Percentiles rank a stretch among this genome's conserved stretches.
These are phyloP conservation scores for Cetonia aurata DNA, from an alignment of 2,888 invertebrate genomes.

Conservation along the genomic window DNA sequence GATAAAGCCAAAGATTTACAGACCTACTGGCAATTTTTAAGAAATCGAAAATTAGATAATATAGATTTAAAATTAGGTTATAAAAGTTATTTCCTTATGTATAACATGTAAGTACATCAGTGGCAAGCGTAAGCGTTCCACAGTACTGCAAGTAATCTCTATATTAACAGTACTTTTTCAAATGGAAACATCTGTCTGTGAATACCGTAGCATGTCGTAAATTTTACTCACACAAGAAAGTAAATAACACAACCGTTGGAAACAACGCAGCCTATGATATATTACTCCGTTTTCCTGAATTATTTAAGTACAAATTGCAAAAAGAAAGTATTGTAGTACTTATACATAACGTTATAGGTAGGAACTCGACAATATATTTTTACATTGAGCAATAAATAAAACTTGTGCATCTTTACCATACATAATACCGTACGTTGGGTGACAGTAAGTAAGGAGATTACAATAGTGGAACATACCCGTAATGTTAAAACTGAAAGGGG, in stretches of 20 bases:
- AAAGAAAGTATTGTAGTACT: background rate
- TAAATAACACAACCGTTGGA: background rate
- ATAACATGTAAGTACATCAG: no score
- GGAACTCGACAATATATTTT: constrained; percentile 12
- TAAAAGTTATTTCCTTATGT: no score
- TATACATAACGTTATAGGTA: background rate
- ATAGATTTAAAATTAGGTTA: no score
- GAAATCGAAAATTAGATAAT: no score
- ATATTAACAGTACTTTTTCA: background rate
- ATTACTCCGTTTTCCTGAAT: constrained; percentile 7
- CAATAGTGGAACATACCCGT: background rate
- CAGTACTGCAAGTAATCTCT: background rate
- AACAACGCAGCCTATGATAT: background rate
- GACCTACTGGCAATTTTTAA: no score
- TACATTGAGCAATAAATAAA: constrained; percentile 1
- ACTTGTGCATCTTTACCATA: background rate
- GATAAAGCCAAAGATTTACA: no score
- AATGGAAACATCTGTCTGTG: constrained; percentile 1
- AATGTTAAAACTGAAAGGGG: no score
- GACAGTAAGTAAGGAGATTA: background rate
- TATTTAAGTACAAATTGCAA: constrained; percentile 18
- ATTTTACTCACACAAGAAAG: constrained; percentile 21
- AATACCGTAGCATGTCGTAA: constrained; percentile 1
- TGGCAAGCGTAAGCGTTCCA: no score
- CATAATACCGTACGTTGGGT: no score